Conservation (phyloP, 92 coral and sea anemone species). For the Porites cylindrica region DNA sequence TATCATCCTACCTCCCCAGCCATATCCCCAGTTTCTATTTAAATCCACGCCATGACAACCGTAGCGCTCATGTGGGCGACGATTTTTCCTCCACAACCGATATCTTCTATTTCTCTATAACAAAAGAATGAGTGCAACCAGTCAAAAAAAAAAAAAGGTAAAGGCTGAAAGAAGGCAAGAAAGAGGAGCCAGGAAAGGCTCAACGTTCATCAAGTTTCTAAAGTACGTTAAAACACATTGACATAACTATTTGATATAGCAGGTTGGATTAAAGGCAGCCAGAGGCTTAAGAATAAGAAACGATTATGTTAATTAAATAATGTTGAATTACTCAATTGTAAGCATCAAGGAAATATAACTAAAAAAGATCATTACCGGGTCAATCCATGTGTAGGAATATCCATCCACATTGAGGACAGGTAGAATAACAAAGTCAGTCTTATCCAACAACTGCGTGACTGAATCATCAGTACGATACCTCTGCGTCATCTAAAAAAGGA, state of each 20-base stretch:
- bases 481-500: constrained; percentile 33
- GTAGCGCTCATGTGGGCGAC: constrained; percentile 19
- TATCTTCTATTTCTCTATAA: background rate
- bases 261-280: too few species aligned
- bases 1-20: constrained; percentile 67
- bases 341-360: background rate
- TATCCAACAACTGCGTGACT: constrained; percentile 46
- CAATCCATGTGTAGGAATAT: constrained; percentile 47
- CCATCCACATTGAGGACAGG: constrained; percentile 69
- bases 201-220: background rate
- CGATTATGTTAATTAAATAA: too few species aligned
- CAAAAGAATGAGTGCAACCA: background rate
- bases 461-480: constrained; percentile 37
- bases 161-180: background rate
- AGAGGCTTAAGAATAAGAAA: too few species aligned
- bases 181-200: background rate
- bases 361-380: background rate
- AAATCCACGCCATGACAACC: constrained; percentile 70
- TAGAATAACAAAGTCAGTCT: constrained; percentile 55
- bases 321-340: too few species aligned
- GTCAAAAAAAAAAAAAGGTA: background rate
- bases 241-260: too few species aligned
- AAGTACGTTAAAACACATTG: too few species aligned
- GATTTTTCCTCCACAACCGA: constrained; percentile 72
- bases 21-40: constrained; percentile 70